phyloP scores from a whole-genome alignment of 2,113 vertebrate genomes.

The Aphyosemion australe region DNA sequence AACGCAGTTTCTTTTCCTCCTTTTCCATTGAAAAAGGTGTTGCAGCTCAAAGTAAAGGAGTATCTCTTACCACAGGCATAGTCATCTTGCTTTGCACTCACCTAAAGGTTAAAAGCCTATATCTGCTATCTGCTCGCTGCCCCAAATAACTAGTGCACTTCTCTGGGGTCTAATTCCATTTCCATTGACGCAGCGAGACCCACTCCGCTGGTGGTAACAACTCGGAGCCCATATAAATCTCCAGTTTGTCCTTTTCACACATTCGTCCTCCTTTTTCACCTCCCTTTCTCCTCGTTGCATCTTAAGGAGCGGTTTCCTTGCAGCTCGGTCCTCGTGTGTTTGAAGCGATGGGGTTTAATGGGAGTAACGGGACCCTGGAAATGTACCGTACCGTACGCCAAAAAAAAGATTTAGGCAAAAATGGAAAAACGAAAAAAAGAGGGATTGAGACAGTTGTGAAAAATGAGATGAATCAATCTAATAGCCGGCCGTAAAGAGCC shows the following conservation, averaged over 20 bases:
- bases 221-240: constrained; percentile 64
- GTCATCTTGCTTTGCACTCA: constrained; percentile 52
- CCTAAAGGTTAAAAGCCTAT: constrained; percentile 67
- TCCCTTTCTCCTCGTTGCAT: constrained; percentile 19
- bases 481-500: constrained; percentile 57
- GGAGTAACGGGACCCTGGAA: constrained; percentile 41
- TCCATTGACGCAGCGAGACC: constrained; percentile 64
- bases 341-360: constrained; percentile 53
- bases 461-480: constrained; percentile 69
- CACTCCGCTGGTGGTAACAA: constrained; percentile 69
- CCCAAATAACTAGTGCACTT: constrained; percentile 70
- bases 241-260: constrained; percentile 63
- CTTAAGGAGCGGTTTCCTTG: constrained; percentile 27
- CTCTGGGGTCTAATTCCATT: constrained; percentile 69
- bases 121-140: constrained; percentile 58
- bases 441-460: constrained; percentile 44
- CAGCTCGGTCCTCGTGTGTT: constrained; percentile 42
- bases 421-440: constrained; percentile 13
- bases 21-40: constrained; percentile 39
- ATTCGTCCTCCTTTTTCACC: constrained; percentile 26
- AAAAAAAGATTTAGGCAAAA: constrained; percentile 32
- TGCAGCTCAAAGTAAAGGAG: constrained; percentile 29
- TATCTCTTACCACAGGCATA: constrained; percentile 40
- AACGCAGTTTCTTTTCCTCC: constrained; percentile 21
- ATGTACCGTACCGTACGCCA: constrained; percentile 23